Percentiles rank a stretch among this genome's conserved stretches.
Conservation (phyloP, 2,113 vertebrate genomes). For the Uropsilus gracilis region DNA sequence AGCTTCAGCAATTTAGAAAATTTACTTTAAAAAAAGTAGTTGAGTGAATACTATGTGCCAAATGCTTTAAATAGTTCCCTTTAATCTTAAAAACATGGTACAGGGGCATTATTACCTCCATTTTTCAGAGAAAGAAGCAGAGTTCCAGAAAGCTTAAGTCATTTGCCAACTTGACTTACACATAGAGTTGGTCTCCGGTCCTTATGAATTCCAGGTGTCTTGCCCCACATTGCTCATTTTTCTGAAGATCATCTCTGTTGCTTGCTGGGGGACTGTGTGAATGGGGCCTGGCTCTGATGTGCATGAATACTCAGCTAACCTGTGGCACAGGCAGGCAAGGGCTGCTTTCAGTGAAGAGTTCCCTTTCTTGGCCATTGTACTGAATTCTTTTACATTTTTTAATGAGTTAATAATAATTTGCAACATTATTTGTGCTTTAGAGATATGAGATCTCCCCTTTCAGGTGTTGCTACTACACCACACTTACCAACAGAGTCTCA, state of each 20-base stretch:
- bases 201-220: neutral
- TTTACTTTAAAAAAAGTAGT: constrained; percentile 39
- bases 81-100: constrained; percentile 31
- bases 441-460: no score
- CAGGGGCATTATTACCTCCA: neutral
- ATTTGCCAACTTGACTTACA: neutral
- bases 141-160: neutral
- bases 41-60: constrained; percentile 41
- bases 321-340: no score
- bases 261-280: neutral
- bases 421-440: no score
- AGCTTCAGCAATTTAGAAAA: constrained; percentile 69
- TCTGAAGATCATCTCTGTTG: neutral
- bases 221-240: accelerated
- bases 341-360: neutral
- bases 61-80: constrained; percentile 19
- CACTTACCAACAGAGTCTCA: no score
- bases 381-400: neutral
- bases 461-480: no score
- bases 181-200: neutral
- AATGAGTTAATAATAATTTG: no score
- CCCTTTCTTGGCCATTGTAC: neutral
- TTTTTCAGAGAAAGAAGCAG: constrained; percentile 41
- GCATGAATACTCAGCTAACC: neutral
- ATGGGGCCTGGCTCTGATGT: neutral